These are phyloP conservation scores for Cerastoderma edule DNA, from an alignment of 2,888 invertebrate species.

Conservation along the genomic window DNA sequence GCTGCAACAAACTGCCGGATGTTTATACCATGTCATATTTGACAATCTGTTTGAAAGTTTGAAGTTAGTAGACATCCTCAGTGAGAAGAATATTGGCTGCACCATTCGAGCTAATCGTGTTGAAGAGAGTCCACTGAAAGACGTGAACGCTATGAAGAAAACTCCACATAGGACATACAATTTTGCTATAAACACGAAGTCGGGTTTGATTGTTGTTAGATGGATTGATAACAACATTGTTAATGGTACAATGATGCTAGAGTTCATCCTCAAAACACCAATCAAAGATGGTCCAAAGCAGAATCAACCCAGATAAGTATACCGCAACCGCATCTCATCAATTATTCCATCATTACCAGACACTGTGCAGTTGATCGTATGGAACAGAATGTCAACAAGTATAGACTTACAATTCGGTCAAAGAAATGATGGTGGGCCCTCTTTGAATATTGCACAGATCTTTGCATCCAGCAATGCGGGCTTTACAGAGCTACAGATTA, in stretches of 20 bases:
- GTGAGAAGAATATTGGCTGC: not conserved
- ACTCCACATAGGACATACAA: not conserved
- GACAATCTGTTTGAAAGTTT: conserved; percentile 48
- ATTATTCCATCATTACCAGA: conserved; percentile 32
- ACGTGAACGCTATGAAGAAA: not conserved
- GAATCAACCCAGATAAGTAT: conserved; percentile 19
- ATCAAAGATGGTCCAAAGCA: conserved; percentile 12
- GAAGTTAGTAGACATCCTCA: conserved; percentile 29
- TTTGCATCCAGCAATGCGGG: conserved; percentile 2
- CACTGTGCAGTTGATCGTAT: conserved; percentile 46
- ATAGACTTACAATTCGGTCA: conserved; percentile 21
- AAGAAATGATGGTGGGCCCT: conserved; percentile 23
- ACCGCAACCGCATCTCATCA: conserved; percentile 18
- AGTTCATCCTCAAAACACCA: conserved; percentile 4
- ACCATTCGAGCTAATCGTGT: not conserved
- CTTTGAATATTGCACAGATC: not conserved
- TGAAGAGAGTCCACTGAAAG: not conserved
- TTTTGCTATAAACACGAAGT: not conserved
- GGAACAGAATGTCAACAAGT: conserved; percentile 32
- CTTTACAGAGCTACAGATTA: conserved; percentile 17
- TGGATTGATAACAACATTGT: conserved; percentile 30
- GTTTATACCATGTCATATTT: conserved; percentile 37
- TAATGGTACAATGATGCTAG: conserved; percentile 22
- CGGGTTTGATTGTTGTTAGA: too few species aligned
- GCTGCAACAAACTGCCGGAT: conserved; percentile 8